Evolutionary conservation across 2,113 vertebrate genomes (phyloP), one percentile per base, ranked within the genome.

Genomic region (Geococcyx californianus): DNA sequence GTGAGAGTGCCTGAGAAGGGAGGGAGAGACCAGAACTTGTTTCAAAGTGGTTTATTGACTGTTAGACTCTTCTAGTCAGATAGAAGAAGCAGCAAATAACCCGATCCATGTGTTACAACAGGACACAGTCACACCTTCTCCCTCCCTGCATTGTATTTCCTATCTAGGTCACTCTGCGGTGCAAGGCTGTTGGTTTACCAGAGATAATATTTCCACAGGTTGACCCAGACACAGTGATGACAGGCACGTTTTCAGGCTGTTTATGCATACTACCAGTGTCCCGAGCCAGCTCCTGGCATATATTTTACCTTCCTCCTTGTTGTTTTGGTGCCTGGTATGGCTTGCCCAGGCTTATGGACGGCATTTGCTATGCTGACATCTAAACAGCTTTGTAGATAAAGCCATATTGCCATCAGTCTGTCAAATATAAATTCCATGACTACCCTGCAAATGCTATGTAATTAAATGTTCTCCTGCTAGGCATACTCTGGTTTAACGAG

Each of bases 401-500:
- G 60, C 80, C 76, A 75, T 89, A 47, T 67, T 84, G 42, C 85
- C 6, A 2, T 90, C 90, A 95, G 93, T 56, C 73, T 89, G 89
- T 87, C 88, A 93, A 91, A 82, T 63, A 45, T 44, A 94, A 93
- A 92, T 94, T 89, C 80, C 11, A 34, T 89, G 77, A 33, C 64
- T 89, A 16, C 44, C 52, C 40, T 95, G 91, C 42, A 91, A 86
- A 60, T 94, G 56, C 73, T 78, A 20, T 94, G 49, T 94, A 95
- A 96, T 97, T 97, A 96, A 78, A 89, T 72, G 47, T 90, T 94
- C 88, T 95, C 29, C 76, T 96, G 87, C 84, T 92, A 72, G 69
- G 60, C 84, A 75, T 84, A 74, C 84, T 89, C 91, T 91, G 76
- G 83, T 90, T 96, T 92, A 91, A 95, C 47, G 0, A 94, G 89